phyloP scores from a whole-genome alignment of 92 coral and sea anemone genomes.

The Bergia sp. region DNA sequence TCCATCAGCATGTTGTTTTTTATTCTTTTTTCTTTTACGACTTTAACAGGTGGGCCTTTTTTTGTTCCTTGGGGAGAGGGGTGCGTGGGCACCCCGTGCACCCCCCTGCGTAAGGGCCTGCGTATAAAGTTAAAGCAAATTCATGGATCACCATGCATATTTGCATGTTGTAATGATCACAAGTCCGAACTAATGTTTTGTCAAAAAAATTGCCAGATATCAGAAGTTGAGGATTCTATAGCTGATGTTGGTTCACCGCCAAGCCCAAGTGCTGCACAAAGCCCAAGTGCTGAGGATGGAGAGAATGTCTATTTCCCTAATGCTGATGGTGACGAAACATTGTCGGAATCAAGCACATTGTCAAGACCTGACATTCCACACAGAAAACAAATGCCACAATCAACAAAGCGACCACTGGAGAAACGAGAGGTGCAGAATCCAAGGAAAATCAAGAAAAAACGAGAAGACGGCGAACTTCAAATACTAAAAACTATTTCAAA shows the following conservation, averaged over 20 bases:
- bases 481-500: no score
- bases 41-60: neutral
- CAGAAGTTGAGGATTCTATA: slow-evolving; percentile 32
- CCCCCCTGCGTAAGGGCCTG: slow-evolving; percentile 32
- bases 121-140: slow-evolving; percentile 22
- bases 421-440: no score
- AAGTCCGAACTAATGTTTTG: slow-evolving; percentile 34
- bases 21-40: no score
- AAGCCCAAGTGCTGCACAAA: slow-evolving; percentile 22
- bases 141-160: slow-evolving; percentile 8
- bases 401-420: no score
- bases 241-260: slow-evolving; percentile 30
- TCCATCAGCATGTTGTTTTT: no score
- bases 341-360: slow-evolving; percentile 32
- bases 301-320: neutral
- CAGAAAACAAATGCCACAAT: no score
- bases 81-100: no score
- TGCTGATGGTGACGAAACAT: slow-evolving; percentile 36
- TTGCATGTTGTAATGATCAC: slow-evolving; percentile 16
- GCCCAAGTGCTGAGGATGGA: neutral
- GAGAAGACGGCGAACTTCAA: slow-evolving; percentile 27
- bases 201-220: slow-evolving; percentile 30
- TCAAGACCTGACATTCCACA: neutral
- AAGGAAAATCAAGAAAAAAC: no score
- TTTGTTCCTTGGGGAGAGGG: slow-evolving; percentile 2